phyloP scores from a whole-genome alignment of 2,113 vertebrate species.

The Spea bombifrons region DNA sequence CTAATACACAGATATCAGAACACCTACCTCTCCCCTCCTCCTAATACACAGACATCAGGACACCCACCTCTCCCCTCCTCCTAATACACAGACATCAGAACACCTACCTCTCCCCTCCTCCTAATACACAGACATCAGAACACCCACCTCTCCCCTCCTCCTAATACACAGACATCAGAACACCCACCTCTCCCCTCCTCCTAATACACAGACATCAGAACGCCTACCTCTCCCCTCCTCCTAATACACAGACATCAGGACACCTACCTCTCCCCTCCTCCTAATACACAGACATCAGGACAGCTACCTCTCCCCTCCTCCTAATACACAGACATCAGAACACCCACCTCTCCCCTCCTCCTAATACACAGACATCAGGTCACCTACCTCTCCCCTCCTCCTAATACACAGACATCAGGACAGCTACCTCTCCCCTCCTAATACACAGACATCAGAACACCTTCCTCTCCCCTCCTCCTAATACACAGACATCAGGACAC shows the following conservation, averaged over 20 bases:
- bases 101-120: not conserved
- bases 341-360: not conserved
- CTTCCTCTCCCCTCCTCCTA: not conserved
- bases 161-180: constrained; percentile 3
- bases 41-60: not conserved
- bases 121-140: constrained; percentile 5
- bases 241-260: constrained; percentile 3
- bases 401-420: not conserved
- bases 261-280: not conserved
- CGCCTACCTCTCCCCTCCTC: not conserved
- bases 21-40: not conserved
- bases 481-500: not conserved
- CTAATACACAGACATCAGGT: not conserved
- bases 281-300: not conserved
- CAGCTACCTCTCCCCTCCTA: not conserved
- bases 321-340: not conserved
- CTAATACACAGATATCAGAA: not conserved
- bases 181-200: not conserved
- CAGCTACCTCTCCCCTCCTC: not conserved
- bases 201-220: not conserved
- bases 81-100: constrained; percentile 2
- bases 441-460: constrained; percentile 4
- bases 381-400: not conserved
- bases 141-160: not conserved
- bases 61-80: not conserved